Percentiles rank a stretch among this genome's conserved stretches.
Conservation (phyloP, 2,797 vertebrate species). For the Fundulus diaphanus region DNA sequence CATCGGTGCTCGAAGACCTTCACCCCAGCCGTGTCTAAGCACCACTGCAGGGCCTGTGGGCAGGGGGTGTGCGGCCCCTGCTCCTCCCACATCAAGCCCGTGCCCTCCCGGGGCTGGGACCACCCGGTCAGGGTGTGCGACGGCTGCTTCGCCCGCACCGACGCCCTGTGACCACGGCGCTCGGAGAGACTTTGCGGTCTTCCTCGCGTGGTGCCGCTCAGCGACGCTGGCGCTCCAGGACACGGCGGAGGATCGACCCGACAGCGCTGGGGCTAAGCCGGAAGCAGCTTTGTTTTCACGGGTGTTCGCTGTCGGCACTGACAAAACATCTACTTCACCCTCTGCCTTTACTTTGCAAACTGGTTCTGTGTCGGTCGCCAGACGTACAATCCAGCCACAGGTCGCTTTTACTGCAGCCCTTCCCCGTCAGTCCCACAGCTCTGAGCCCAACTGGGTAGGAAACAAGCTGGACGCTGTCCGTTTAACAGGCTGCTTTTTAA, state of each 20-base stretch:
- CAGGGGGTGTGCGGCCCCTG: constrained; percentile 84
- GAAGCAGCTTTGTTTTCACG: constrained; percentile 18
- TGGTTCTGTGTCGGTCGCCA: neutral
- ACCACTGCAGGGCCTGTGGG: constrained; percentile 88
- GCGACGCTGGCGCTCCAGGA: constrained; percentile 10
- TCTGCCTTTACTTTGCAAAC: constrained; percentile 1
- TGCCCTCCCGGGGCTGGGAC: constrained; percentile 87
- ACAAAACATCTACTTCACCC: constrained; percentile 7
- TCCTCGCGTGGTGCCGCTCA: constrained; percentile 25
- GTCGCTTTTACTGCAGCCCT: constrained; percentile 6
- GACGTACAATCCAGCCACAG: neutral
- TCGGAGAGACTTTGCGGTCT: constrained; percentile 17
- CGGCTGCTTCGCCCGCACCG: constrained; percentile 68
- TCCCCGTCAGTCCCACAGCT: neutral
- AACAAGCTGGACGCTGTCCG: constrained; percentile 18
- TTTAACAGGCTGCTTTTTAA: constrained; percentile 26
- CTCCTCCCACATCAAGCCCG: constrained; percentile 76
- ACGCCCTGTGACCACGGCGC: constrained; percentile 62
- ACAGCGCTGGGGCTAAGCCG: constrained; percentile 16
- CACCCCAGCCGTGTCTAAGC: constrained; percentile 80
- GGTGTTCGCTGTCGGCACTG: neutral
- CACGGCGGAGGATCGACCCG: neutral
- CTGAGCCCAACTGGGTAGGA: constrained; percentile 10
- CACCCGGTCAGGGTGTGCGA: constrained; percentile 86
- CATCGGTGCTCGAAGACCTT: constrained; percentile 80